Evolutionary conservation across 1,140 invertebrate genomes (phyloP).

Genomic region (Aleiodes sp.): DNA sequence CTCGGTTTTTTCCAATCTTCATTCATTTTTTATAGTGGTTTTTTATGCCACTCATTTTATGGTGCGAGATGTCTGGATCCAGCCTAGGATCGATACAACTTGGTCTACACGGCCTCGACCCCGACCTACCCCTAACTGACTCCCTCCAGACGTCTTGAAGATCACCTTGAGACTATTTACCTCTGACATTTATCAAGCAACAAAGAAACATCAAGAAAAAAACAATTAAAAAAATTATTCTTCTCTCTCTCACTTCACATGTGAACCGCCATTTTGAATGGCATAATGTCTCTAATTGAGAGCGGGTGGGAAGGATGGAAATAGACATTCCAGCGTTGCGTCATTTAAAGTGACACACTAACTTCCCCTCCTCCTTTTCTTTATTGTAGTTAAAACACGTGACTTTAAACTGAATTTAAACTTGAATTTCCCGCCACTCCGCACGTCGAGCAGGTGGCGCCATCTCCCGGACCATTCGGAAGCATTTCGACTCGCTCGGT

Average conservation of each 20-base stretch:
- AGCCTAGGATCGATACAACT: slow-evolving; percentile 9
- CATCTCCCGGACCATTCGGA: background rate
- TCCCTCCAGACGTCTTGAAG: slow-evolving; percentile 23
- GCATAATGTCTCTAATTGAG: slow-evolving; percentile 7
- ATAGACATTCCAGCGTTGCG: background rate
- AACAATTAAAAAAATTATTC: background rate
- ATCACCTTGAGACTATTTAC: slow-evolving; percentile 18
- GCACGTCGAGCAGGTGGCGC: background rate
- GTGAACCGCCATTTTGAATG: background rate
- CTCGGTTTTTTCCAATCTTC: background rate
- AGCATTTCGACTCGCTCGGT: background rate
- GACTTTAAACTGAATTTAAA: background rate
- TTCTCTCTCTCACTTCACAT: slow-evolving; percentile 16
- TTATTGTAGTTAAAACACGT: background rate
- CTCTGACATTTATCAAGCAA: background rate
- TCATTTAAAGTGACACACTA: slow-evolving; percentile 39
- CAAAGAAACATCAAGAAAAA: background rate
- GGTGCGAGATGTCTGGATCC: slow-evolving; percentile 9
- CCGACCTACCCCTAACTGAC: slow-evolving; percentile 35
- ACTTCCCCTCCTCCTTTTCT: background rate
- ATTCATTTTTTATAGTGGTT: background rate
- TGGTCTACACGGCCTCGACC: slow-evolving; percentile 22
- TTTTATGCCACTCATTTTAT: background rate
- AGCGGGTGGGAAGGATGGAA: background rate
- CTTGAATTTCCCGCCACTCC: background rate